Evolutionary conservation across 2,797 vertebrate genomes (phyloP).

Genomic region (Paedocypris micromegethes): DNA sequence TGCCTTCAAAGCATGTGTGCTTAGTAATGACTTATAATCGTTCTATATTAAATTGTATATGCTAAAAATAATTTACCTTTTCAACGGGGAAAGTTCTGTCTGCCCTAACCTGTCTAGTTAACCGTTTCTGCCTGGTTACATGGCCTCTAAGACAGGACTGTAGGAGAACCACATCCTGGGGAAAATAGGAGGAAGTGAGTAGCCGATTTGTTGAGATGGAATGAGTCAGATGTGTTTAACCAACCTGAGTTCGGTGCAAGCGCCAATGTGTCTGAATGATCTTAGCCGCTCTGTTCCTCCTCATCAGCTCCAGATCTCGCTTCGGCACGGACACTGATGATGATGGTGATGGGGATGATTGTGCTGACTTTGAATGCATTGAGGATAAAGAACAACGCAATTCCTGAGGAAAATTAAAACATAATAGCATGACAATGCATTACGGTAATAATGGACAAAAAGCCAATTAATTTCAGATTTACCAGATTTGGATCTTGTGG

Average conservation of each 20-base stretch:
- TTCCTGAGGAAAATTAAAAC: background rate
- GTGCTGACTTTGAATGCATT: background rate
- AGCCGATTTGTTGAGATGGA: background rate
- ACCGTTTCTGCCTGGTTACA: constrained; percentile 61
- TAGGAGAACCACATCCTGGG: constrained; percentile 67
- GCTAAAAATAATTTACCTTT: constrained; percentile 59
- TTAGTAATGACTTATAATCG: background rate
- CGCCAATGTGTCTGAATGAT: constrained; percentile 75
- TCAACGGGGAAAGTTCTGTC: constrained; percentile 25
- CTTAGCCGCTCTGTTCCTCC: constrained; percentile 62
- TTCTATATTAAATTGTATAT: background rate
- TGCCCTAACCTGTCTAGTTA: constrained; percentile 38
- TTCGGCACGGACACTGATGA: constrained; percentile 7
- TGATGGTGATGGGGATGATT: constrained; percentile 6
- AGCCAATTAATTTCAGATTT: background rate
- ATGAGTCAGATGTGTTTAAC: constrained; percentile 17
- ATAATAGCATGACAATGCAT: too few relatives aligned
- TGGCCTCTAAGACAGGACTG: constrained; percentile 80
- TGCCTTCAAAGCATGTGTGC: background rate
- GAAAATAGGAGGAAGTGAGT: background rate
- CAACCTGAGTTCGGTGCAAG: constrained; percentile 65
- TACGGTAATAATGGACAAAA: too few relatives aligned
- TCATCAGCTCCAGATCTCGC: constrained; percentile 20
- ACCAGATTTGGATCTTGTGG: constrained; percentile 36
- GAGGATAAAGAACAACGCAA: background rate